Evolutionary conservation across 1,140 invertebrate species (phyloP).

Genomic region (Drosophila nasuta): DNA sequence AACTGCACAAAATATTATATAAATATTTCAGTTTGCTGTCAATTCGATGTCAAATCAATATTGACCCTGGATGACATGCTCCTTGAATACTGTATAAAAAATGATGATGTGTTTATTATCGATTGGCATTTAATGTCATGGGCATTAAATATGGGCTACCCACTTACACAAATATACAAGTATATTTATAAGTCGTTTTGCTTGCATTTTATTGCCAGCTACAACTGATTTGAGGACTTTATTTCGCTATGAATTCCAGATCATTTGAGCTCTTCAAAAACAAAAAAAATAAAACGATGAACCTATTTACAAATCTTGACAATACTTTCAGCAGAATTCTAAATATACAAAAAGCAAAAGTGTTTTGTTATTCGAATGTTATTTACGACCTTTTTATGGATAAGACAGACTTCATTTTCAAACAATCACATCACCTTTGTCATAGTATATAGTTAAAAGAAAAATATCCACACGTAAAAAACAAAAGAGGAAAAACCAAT

Average conservation of each 20-base stretch:
- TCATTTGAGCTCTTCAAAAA: slow-evolving; percentile 2
- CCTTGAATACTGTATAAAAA: slow-evolving; percentile 6
- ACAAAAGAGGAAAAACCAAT: slow-evolving; percentile 54
- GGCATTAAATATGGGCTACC: not conserved
- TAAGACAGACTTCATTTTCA: slow-evolving; percentile 12
- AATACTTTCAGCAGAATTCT: slow-evolving; percentile 1
- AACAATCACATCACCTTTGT: slow-evolving; percentile 28
- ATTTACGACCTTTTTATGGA: not conserved
- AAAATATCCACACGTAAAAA: slow-evolving; percentile 30
- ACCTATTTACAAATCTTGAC: not conserved
- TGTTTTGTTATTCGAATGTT: not conserved
- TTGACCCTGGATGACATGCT: not conserved
- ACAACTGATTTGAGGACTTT: not conserved
- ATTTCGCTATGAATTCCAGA: not conserved
- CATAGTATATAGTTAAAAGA: slow-evolving; percentile 40
- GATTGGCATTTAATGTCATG: slow-evolving; percentile 11
- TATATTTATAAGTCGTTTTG: not conserved
- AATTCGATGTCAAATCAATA: slow-evolving; percentile 20
- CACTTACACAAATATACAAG: slow-evolving; percentile 6
- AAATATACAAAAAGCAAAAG: not conserved
- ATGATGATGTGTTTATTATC: slow-evolving; percentile 10
- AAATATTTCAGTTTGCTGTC: slow-evolving; percentile 19
- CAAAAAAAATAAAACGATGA: no score
- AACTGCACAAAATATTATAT: not conserved
- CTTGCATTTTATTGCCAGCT: not conserved